Percentiles rank a stretch among this genome's conserved stretches.
Evolutionary conservation across 2,888 invertebrate species (phyloP).

Genomic region (Patella caerulea): DNA sequence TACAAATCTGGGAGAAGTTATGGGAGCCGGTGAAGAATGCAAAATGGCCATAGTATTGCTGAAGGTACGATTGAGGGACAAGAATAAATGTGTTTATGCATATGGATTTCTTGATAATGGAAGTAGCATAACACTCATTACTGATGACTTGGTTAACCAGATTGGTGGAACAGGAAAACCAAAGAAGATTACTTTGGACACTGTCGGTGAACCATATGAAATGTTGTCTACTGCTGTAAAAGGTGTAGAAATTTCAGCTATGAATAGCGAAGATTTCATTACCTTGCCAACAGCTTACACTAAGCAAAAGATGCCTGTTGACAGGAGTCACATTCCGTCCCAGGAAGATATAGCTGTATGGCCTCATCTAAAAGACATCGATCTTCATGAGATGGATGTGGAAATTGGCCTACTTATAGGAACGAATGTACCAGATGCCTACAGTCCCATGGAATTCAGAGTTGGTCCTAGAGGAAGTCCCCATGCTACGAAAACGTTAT

Average conservation of each 20-base stretch:
- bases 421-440: slow-evolving; percentile 20
- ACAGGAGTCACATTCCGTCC: slow-evolving; percentile 17
- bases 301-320: slow-evolving; percentile 20
- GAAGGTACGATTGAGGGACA: slow-evolving; percentile 1
- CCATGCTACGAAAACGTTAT: slow-evolving; percentile 18
- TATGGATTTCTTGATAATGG: slow-evolving; percentile 26
- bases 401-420: slow-evolving; percentile 25
- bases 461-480: slow-evolving; percentile 17
- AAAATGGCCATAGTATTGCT: slow-evolving; percentile 28
- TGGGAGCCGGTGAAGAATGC: background rate
- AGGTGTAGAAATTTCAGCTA: slow-evolving; percentile 11
- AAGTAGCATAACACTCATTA: slow-evolving; percentile 16
- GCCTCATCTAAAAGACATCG: slow-evolving; percentile 19
- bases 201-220: slow-evolving; percentile 10
- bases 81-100: background rate
- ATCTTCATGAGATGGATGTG: slow-evolving; percentile 7
- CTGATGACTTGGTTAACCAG: slow-evolving; percentile 1
- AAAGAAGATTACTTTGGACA: slow-evolving; percentile 16
- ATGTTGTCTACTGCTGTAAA: background rate
- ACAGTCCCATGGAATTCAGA: slow-evolving; percentile 6
- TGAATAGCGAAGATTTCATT: background rate
- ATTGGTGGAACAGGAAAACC: slow-evolving; percentile 10
- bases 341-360: slow-evolving; percentile 15
- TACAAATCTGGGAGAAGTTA: background rate
- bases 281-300: slow-evolving; percentile 15